Conservation (phyloP, 1,140 invertebrate genomes). For the Bombyx mandarina region DNA sequence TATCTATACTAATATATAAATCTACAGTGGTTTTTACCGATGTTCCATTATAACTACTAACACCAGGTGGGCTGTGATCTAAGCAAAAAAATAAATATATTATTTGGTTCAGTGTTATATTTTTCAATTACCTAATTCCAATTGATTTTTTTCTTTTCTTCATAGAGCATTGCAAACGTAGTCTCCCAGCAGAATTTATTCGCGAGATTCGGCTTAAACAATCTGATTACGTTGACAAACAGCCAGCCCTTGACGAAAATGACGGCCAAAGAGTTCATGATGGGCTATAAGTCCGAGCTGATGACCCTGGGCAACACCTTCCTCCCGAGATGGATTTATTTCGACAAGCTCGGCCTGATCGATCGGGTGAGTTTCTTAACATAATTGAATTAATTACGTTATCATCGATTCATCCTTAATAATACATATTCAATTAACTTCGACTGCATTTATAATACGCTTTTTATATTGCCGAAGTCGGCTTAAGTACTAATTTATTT, state of each 20-base stretch:
- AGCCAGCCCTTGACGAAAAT: constrained; percentile 79
- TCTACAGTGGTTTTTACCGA: too few species aligned
- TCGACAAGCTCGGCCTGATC: constrained; percentile 85
- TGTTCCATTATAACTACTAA: too few species aligned
- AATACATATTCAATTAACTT: too few species aligned
- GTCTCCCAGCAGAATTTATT: constrained; percentile 75
- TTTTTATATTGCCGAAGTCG: too few species aligned
- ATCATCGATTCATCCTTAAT: background rate
- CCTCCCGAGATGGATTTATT: constrained; percentile 84
- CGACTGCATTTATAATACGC: too few species aligned
- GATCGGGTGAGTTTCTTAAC: constrained; percentile 76
- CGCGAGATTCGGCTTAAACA: constrained; percentile 77
- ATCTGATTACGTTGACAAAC: constrained; percentile 77
- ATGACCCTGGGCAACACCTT: constrained; percentile 83
- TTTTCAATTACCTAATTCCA: too few species aligned
- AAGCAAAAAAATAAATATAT: too few species aligned
- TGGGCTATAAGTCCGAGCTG: constrained; percentile 80
- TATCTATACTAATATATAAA: too few species aligned
- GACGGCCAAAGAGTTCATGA: constrained; percentile 89
- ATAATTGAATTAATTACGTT: background rate
- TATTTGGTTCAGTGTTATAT: too few species aligned
- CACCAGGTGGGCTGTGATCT: too few species aligned
- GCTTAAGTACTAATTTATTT: too few species aligned
- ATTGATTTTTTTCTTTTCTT: constrained; percentile 17
- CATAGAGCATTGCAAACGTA: constrained; percentile 85